These are phyloP conservation scores for Drosophila bifasciata DNA, from an alignment of 1,140 invertebrate species.

Conservation along the genomic window DNA sequence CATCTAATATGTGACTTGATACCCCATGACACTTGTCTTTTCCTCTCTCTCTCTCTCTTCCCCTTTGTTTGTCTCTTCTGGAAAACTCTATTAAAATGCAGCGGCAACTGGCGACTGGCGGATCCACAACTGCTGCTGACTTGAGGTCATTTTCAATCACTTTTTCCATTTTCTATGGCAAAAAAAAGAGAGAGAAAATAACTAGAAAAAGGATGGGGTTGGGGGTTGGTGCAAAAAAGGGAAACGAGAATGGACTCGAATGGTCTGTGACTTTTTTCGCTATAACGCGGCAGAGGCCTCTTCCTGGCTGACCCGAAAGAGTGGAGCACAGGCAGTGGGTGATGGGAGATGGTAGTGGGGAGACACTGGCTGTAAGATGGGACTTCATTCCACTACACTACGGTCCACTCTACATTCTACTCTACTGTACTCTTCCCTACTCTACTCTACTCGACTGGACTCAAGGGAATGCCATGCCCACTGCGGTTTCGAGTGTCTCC, in stretches of 20 bases:
- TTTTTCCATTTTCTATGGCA: conserved; percentile 72
- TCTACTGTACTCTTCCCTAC: no score
- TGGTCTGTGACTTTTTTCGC: conserved; percentile 63
- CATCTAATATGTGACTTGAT: background rate
- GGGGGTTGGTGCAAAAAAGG: background rate
- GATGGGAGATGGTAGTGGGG: no score
- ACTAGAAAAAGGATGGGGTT: conserved; percentile 30
- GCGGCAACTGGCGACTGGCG: conserved; percentile 27
- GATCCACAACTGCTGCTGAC: conserved; percentile 72
- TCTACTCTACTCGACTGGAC: conserved; percentile 9
- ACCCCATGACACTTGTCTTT: background rate
- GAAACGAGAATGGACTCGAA: conserved; percentile 32
- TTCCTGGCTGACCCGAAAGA: conserved; percentile 3
- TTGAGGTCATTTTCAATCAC: conserved; percentile 82
- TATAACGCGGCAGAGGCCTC: conserved; percentile 21
- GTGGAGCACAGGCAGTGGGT: no score
- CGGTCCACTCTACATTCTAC: no score
- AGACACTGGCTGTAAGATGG: conserved; percentile 4
- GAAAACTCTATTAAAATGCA: conserved; percentile 74
- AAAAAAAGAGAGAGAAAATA: conserved; percentile 66
- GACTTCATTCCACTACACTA: no score
- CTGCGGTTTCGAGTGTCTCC: conserved; percentile 74
- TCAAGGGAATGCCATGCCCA: conserved; percentile 25
- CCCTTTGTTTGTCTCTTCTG: conserved; percentile 10
- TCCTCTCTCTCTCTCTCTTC: background rate